Conservation (phyloP, 1,140 invertebrate species). For the Aleiodes sp. region DNA sequence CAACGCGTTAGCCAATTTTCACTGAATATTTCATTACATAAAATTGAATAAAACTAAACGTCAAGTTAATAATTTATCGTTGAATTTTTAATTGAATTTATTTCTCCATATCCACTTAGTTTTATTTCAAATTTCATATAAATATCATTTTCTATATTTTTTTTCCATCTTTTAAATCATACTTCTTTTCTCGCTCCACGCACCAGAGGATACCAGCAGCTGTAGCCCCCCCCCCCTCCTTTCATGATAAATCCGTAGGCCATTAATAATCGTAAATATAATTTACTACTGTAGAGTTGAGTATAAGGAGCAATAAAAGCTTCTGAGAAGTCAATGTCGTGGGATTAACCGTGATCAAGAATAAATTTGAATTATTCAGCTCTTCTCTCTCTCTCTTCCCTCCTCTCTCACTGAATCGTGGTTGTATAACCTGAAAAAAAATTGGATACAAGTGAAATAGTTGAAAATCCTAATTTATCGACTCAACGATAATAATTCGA, state of each 20-base stretch:
- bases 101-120: conserved; percentile 35
- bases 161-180: conserved; percentile 51
- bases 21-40: no score
- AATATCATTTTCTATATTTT: conserved; percentile 40
- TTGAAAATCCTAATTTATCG: no score
- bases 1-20: no score
- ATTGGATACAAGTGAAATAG: not conserved
- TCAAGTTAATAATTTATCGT: not conserved
- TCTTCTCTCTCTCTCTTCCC: not conserved
- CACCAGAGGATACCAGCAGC: conserved; percentile 16
- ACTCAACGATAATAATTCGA: no score
- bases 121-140: conserved; percentile 13
- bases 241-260: conserved; percentile 60
- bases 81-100: conserved; percentile 49
- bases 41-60: conserved; percentile 5
- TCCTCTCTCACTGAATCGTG: not conserved
- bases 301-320: conserved; percentile 54
- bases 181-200: conserved; percentile 50
- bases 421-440: conserved; percentile 6
- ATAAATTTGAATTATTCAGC: conserved; percentile 56
- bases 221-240: conserved; percentile 44
- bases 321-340: conserved; percentile 51
- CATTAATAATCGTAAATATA: conserved; percentile 62
- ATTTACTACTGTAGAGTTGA: conserved; percentile 47
- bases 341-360: conserved; percentile 61